These are phyloP conservation scores for Drosophila setosimentum DNA, from an alignment of 2,888 invertebrate genomes.

Conservation along the genomic window DNA sequence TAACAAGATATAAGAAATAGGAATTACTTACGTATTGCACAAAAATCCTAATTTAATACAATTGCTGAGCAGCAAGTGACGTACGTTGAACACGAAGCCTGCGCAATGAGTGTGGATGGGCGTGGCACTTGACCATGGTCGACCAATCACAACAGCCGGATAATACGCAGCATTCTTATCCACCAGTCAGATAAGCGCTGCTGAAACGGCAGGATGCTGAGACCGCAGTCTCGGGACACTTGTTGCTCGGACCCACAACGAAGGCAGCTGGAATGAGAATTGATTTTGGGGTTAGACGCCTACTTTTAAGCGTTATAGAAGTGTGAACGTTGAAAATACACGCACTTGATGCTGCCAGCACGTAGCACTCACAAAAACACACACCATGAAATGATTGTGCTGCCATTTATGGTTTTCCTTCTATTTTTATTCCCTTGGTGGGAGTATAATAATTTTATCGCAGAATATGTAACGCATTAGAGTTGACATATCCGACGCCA, in stretches of 20 bases:
- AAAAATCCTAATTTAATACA: slow-evolving; percentile 12
- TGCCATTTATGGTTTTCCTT: slow-evolving; percentile 35
- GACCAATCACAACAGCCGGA: slow-evolving; percentile 62
- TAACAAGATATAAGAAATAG: not conserved
- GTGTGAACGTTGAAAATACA: slow-evolving; percentile 71
- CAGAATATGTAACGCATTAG: not conserved
- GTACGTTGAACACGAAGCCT: slow-evolving; percentile 41
- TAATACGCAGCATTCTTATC: slow-evolving; percentile 69
- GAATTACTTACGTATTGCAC: not conserved
- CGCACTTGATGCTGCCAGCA: slow-evolving; percentile 50
- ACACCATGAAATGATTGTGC: slow-evolving; percentile 42
- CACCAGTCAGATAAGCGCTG: slow-evolving; percentile 59
- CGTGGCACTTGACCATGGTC: slow-evolving; percentile 2
- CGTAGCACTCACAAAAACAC: slow-evolving; percentile 45
- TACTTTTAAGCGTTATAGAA: slow-evolving; percentile 16
- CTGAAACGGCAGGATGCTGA: slow-evolving; percentile 53
- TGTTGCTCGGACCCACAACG: slow-evolving; percentile 54
- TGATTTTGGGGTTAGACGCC: slow-evolving; percentile 2
- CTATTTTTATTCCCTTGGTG: slow-evolving; percentile 9
- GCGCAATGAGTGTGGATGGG: slow-evolving; percentile 58
- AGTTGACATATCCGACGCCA: not conserved
- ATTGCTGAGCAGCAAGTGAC: slow-evolving; percentile 7
- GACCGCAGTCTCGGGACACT: slow-evolving; percentile 47
- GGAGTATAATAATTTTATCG: not conserved
- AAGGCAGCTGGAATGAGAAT: not conserved